Evolutionary conservation across 2,113 vertebrate genomes (phyloP).

Genomic region (Macrotus californicus): DNA sequence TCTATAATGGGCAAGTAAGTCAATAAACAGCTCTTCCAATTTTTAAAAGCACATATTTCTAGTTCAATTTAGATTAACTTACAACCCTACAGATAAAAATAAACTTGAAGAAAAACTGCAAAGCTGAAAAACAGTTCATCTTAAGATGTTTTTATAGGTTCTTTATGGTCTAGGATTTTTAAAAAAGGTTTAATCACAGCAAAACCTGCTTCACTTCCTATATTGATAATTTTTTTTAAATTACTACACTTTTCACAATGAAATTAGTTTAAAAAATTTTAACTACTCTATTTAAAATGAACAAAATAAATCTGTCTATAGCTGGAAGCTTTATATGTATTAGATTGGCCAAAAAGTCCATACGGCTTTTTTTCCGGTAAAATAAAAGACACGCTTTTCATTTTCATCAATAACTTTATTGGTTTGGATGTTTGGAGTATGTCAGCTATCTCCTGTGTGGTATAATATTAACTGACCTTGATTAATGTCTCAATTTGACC

Average conservation of each 20-base stretch:
- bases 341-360: too few relatives aligned
- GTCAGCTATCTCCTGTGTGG: too few relatives aligned
- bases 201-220: neutral
- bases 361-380: too few relatives aligned
- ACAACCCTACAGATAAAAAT: conserved; percentile 24
- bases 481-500: too few relatives aligned
- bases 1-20: conserved; percentile 11
- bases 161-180: neutral
- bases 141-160: neutral
- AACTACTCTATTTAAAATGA: neutral
- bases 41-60: conserved; percentile 30
- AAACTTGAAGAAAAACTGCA: conserved; percentile 28
- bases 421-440: too few relatives aligned
- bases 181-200: neutral
- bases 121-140: neutral
- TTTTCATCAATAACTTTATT: too few relatives aligned
- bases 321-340: neutral
- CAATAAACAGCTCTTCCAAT: conserved; percentile 40
- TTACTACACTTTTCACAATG: neutral
- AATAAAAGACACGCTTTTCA: too few relatives aligned
- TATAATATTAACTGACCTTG: too few relatives aligned
- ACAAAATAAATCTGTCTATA: conserved; percentile 12
- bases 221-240: neutral
- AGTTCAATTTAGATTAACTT: conserved; percentile 39
- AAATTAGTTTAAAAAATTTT: conserved; percentile 36